Conservation (phyloP, 1,140 invertebrate species). For the Drosophila azteca region DNA sequence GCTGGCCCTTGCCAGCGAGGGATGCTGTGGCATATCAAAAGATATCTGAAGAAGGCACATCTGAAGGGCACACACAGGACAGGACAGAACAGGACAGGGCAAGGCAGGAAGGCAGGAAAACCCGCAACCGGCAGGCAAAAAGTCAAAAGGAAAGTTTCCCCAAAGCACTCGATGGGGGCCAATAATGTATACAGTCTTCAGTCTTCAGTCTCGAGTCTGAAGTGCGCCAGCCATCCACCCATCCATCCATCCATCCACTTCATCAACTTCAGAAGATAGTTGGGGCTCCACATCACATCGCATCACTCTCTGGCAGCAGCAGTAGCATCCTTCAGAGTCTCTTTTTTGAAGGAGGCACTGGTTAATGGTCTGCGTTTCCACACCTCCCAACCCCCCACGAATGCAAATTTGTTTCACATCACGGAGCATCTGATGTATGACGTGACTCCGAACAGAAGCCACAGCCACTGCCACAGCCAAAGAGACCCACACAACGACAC, state of each 20-base stretch:
- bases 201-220: conserved; percentile 2
- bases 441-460: conserved; percentile 57
- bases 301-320: neutral
- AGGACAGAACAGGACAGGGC: too few species aligned
- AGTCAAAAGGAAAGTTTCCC: conserved; percentile 4
- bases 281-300: conserved; percentile 1
- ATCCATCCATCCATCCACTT: conserved; percentile 1
- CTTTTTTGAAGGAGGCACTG: conserved; percentile 28
- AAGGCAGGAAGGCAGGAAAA: conserved; percentile 1
- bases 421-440: conserved; percentile 78
- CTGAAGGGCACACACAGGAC: too few species aligned
- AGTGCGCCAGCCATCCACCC: conserved; percentile 3
- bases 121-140: neutral
- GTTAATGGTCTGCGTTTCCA: neutral
- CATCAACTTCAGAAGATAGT: conserved; percentile 42
- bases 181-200: conserved; percentile 29
- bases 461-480: neutral
- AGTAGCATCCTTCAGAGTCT: conserved; percentile 22
- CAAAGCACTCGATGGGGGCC: conserved; percentile 19
- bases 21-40: neutral
- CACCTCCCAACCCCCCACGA: neutral
- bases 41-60: neutral
- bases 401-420: conserved; percentile 77
- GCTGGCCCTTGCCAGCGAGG: neutral
- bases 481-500: conserved; percentile 6